phyloP scores from a whole-genome alignment of 2,797 vertebrate genomes.

The Poeciliopsis presidionis region DNA sequence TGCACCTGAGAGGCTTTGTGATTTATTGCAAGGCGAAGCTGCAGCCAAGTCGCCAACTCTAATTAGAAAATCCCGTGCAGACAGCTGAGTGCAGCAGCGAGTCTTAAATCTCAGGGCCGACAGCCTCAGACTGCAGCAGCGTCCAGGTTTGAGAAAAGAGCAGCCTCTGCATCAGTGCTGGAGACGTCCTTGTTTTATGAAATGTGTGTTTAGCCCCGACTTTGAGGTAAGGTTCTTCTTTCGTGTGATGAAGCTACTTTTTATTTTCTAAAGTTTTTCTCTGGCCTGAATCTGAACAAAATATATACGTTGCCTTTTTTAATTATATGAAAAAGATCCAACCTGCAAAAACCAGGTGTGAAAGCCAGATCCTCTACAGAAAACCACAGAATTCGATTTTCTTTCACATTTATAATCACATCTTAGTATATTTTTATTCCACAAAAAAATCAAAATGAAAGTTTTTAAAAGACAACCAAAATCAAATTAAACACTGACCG shows the following conservation, averaged over 20 bases:
- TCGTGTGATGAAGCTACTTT: neutral
- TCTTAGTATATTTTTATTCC: neutral
- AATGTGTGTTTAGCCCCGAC: neutral
- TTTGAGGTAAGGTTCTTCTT: neutral
- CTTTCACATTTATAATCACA: neutral
- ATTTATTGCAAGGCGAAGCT: slow-evolving; percentile 81
- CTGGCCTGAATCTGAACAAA: neutral
- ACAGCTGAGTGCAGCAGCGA: slow-evolving; percentile 77
- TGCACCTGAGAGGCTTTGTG: slow-evolving; percentile 81
- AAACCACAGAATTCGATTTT: neutral
- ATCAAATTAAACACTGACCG: neutral
- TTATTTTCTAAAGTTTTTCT: neutral
- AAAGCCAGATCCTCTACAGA: neutral
- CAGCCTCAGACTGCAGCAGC: slow-evolving; percentile 69
- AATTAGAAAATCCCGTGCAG: slow-evolving; percentile 85
- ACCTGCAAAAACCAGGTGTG: neutral
- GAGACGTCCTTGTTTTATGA: neutral
- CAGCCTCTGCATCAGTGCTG: slow-evolving; percentile 10
- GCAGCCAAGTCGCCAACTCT: slow-evolving; percentile 80
- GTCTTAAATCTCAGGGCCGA: slow-evolving; percentile 74
- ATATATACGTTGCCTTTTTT: neutral
- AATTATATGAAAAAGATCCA: neutral
- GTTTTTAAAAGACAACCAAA: neutral
- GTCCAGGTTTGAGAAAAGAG: slow-evolving; percentile 42
- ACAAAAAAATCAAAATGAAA: neutral